Base-by-base conservation (phyloP, 2,797 vertebrate species). In the Anguilla marmorata region DNA sequence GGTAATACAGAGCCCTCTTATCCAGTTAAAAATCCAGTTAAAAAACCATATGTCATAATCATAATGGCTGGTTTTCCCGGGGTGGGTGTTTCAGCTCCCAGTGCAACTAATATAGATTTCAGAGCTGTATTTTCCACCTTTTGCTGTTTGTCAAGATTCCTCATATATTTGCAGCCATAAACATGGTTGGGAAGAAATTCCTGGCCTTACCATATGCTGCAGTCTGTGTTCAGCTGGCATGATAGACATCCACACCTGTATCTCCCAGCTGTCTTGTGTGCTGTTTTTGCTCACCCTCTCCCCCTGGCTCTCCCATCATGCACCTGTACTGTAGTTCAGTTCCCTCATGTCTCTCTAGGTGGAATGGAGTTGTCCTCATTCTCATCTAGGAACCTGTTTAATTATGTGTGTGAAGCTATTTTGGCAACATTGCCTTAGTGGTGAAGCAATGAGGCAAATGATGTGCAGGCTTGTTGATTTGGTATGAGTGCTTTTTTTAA, bases 211-310 rank as follows among this genome's bases (percentile, higher is more conserved):
- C 93, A 93, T 94, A 93, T 92, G 92, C 91, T 92, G 3, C 92
- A 89, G 88, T 87, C 92, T 92, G 92, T 88, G 90, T 92, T 93
- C 91, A 91, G 92, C 92, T 93, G 91, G 90, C 90, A 89, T 86
- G 82, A 33, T 4, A 90, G 92, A 91, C 91, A 88, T 91, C 87
- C 87, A 87, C 93, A 92, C 93, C 93, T 94, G 93, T 93, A 91
- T 91, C 86, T 86, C 88, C 93, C 94, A 94, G 93, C 92, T 93
- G 93, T 93, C 92, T 90, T 37, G 72, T 85, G 88, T 88, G 89
- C 60, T 90, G 69, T 89, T 41, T 74, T 50, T 45, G 45, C 89
- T 85, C 33, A 80, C 88, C 45, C 41, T 9, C 76, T 52, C 41
- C 48, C 63, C 50, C 45, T 52, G 82, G 19, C 16, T 54, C 19